Evolutionary conservation across 2,888 invertebrate genomes (phyloP).

Genomic region (Timema cristinae): DNA sequence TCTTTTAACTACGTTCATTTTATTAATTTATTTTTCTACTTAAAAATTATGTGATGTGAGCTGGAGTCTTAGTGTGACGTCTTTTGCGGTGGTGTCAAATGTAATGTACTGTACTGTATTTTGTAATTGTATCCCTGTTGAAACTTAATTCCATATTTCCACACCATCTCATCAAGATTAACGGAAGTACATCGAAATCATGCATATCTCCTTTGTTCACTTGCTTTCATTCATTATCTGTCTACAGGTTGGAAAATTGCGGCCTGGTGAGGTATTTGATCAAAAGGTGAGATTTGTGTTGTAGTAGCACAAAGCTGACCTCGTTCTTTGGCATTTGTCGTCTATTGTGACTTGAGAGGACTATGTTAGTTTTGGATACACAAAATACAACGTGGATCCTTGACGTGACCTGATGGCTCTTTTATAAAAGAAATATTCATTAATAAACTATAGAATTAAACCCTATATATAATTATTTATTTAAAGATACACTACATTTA

Average conservation of each 20-base stretch:
- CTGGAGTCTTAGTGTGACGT: too few relatives aligned
- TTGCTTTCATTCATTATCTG: conserved; percentile 40
- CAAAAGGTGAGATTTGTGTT: conserved; percentile 69
- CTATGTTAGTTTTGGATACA: too few relatives aligned
- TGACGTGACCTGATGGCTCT: too few relatives aligned
- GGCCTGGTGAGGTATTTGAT: conserved; percentile 73
- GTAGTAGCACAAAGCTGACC: conserved; percentile 51
- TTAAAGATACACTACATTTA: too few relatives aligned
- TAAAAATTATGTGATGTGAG: too few relatives aligned
- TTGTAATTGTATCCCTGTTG: conserved; percentile 21
- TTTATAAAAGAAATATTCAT: too few relatives aligned
- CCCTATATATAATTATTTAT: too few relatives aligned
- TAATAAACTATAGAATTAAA: too few relatives aligned
- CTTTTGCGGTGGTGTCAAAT: too few relatives aligned
- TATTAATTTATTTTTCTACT: too few relatives aligned
- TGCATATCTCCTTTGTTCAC: conserved; percentile 32
- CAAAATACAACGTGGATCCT: too few relatives aligned
- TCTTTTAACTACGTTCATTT: too few relatives aligned
- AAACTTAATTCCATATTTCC: conserved; percentile 9
- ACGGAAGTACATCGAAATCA: conserved; percentile 8
- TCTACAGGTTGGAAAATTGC: conserved; percentile 68
- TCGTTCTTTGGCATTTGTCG: conserved; percentile 34
- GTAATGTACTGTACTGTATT: conserved; percentile 16
- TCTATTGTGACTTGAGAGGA: not conserved
- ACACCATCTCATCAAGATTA: conserved; percentile 15